Evolutionary conservation across 2,797 vertebrate species (phyloP), one percentile per base, ranked within the genome.

Genomic region (Eulemur coronatus): DNA sequence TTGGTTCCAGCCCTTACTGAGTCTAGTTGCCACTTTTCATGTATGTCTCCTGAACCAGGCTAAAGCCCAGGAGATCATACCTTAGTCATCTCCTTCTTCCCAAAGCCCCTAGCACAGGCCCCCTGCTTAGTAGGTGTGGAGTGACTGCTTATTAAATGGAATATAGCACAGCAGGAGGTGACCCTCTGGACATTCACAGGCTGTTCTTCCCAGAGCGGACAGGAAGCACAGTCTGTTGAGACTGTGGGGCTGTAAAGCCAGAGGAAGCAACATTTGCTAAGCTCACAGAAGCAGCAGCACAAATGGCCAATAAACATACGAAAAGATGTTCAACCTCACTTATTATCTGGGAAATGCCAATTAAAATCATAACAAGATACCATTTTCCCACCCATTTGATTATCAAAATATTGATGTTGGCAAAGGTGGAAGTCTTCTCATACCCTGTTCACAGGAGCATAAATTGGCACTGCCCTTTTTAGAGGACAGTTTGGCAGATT

Each of bases 261-360:
- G 81, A 24, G 92, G 93, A 92, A 55, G 67, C 72, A 84, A 91
- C 95, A 94, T 96, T 96, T 96, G 96, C 93, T 90, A 72, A 52
- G 94, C 70, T 96, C 81, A 46, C 57, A 79, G 76, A 85, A 95
- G 59, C 70, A 48, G 93, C 88, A 72, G 73, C 82, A 78, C 96
- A 97, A 96, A 97, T 91, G 95, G 93, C 94, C 94, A 91, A 91
- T 93, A 97, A 95, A 85, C 85, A 91, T 57, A 89, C 59, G 88
- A 96, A 91, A 96, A 94, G 89, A 96, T 33, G 61, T 72, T 70
- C 86, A 94, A 48, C 78, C 94, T 95, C 84, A 65, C 94, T 96
- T 86, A 75, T 55, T 75, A 91, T 90, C 91, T 97, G 92, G 96
- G 95, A 97, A 96, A 95, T 48, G 84, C 84, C 92, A 89, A 89